Evolutionary conservation across 2,797 vertebrate genomes (phyloP).

Genomic region (Myioborus melanocephalus): DNA sequence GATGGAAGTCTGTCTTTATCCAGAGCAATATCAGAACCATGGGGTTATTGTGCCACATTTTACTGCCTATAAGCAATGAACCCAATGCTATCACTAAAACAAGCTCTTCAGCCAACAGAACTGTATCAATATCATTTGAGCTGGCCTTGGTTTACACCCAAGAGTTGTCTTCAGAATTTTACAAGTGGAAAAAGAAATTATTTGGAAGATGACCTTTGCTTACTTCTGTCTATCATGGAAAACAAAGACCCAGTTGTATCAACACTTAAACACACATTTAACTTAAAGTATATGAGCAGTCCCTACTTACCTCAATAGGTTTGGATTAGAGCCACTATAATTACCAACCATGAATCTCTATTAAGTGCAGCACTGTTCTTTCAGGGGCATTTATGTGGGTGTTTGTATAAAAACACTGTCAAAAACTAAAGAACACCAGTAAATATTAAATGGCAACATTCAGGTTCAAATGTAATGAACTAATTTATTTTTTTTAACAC

Average conservation of each 20-base stretch:
- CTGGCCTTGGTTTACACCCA: neutral
- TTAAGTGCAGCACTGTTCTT: slow-evolving; percentile 30
- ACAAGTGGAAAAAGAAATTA: neutral
- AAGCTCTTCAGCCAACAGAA: neutral
- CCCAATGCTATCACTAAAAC: neutral
- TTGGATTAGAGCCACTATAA: slow-evolving; percentile 40
- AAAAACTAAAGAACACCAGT: slow-evolving; percentile 40
- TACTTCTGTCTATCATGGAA: neutral
- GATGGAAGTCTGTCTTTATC: slow-evolving; percentile 15
- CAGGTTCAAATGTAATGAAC: slow-evolving; percentile 59
- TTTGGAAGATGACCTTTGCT: neutral
- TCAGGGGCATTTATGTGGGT: slow-evolving; percentile 38
- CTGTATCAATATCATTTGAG: neutral
- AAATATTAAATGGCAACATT: slow-evolving; percentile 41
- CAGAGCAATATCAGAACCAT: neutral
- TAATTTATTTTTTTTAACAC: slow-evolving; percentile 60
- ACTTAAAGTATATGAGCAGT: neutral
- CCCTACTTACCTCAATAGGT: slow-evolving; percentile 7
- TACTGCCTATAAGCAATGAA: neutral
- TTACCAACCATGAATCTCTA: slow-evolving; percentile 25
- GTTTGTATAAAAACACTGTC: slow-evolving; percentile 62
- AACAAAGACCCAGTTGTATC: neutral
- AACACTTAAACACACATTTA: neutral
- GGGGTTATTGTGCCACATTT: neutral
- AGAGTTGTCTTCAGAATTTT: neutral